These are phyloP conservation scores for Spea bombifrons DNA, from an alignment of 2,113 vertebrate species.

Conservation along the genomic window DNA sequence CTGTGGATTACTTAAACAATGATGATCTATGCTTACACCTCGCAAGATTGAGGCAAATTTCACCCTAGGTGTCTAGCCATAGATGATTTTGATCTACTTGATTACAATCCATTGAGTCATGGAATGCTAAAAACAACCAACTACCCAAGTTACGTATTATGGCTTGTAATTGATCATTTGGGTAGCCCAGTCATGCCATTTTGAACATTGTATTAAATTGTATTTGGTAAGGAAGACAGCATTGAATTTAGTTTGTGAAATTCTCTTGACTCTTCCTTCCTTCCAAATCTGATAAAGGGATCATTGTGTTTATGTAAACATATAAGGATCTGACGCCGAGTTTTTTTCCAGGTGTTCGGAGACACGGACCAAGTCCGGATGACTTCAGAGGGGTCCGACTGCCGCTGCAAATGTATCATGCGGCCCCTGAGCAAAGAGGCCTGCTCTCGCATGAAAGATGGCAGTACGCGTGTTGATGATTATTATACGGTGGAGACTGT, in stretches of 20 bases:
- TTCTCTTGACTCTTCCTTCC: no score
- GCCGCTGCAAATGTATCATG: conserved; percentile 96
- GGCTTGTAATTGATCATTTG: no score
- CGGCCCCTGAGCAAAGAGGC: conserved; percentile 86
- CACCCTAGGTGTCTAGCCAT: no score
- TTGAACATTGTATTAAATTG: not conserved
- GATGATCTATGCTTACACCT: no score
- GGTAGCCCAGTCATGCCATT: no score
- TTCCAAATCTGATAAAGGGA: not conserved
- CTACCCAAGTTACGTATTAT: no score
- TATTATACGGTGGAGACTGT: conserved; percentile 95
- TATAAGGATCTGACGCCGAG: not conserved
- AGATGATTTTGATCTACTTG: no score
- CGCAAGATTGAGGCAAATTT: no score
- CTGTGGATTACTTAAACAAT: no score
- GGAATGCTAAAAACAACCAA: no score
- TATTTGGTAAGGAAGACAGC: not conserved
- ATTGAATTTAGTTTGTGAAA: no score
- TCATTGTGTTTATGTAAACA: not conserved
- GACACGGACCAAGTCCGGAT: conserved; percentile 87
- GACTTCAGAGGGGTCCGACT: conserved; percentile 93
- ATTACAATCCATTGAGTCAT: no score
- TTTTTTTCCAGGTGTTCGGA: conserved; percentile 71
- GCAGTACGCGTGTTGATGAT: conserved; percentile 79
- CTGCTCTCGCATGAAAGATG: conserved; percentile 76